Conservation (phyloP, 2,113 vertebrate species). For the Eleginops maclovinus region DNA sequence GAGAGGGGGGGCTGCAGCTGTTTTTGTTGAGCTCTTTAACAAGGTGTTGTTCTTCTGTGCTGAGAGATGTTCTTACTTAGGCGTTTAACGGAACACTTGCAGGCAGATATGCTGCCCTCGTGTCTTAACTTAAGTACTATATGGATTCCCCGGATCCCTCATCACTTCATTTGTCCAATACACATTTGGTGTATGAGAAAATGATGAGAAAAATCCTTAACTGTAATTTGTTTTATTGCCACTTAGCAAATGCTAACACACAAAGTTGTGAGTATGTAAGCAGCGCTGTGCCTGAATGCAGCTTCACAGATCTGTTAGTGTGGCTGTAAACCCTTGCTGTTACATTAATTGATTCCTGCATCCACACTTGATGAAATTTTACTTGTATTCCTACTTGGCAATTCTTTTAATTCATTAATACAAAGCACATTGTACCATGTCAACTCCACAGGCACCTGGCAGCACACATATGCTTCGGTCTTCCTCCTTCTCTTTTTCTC, state of each 20-base stretch:
- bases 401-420: not conserved
- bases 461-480: constrained; percentile 6
- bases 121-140: too few species aligned
- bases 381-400: not conserved
- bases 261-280: too few species aligned
- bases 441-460: not conserved
- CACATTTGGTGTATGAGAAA: too few species aligned
- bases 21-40: too few species aligned
- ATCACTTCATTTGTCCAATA: too few species aligned
- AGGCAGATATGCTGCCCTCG: too few species aligned
- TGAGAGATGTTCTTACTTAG: too few species aligned
- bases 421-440: constrained; percentile 2
- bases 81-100: too few species aligned
- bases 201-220: too few species aligned
- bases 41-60: too few species aligned
- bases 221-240: not conserved
- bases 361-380: not conserved
- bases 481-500: not conserved
- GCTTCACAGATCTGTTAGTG: not conserved
- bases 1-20: too few species aligned
- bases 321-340: not conserved
- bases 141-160: too few species aligned
- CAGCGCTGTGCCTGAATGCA: not conserved
- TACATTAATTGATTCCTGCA: not conserved
- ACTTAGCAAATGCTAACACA: not conserved